These are phyloP conservation scores for Torymus texanus DNA, from an alignment of 2,888 invertebrate species.

Conservation along the genomic window DNA sequence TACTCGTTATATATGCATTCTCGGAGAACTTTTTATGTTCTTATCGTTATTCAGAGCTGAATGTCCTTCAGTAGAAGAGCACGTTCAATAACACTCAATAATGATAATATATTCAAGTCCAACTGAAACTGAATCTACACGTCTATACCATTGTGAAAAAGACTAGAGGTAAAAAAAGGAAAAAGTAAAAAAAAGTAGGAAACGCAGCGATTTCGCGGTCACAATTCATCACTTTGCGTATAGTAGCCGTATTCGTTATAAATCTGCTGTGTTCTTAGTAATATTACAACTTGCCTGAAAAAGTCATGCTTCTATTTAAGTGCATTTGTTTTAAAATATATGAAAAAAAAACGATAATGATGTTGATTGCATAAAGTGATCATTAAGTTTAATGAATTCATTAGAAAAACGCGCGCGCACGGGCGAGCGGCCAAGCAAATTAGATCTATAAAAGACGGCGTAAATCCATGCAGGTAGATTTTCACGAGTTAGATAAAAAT, in stretches of 20 bases:
- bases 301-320: no score
- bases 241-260: no score
- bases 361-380: no score
- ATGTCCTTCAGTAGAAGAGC: constrained; percentile 10
- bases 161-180: neutral
- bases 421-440: no score
- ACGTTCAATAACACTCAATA: neutral
- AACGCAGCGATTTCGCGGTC: neutral
- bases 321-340: no score
- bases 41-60: constrained; percentile 2
- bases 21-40: neutral
- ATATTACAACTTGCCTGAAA: neutral
- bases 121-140: neutral
- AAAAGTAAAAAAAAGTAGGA: neutral
- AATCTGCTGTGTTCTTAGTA: neutral
- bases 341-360: no score
- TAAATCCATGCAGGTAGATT: no score
- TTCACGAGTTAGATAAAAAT: no score
- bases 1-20: constrained; percentile 14
- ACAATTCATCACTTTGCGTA: constrained; percentile 1
- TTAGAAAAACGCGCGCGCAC: no score
- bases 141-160: constrained; percentile 13
- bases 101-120: constrained; percentile 6
- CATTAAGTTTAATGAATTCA: no score
- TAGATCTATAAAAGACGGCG: no score